Evolutionary conservation across 2,888 invertebrate species (phyloP), one percentile per base, ranked within the genome.

Genomic region (Agriotes lineatus): DNA sequence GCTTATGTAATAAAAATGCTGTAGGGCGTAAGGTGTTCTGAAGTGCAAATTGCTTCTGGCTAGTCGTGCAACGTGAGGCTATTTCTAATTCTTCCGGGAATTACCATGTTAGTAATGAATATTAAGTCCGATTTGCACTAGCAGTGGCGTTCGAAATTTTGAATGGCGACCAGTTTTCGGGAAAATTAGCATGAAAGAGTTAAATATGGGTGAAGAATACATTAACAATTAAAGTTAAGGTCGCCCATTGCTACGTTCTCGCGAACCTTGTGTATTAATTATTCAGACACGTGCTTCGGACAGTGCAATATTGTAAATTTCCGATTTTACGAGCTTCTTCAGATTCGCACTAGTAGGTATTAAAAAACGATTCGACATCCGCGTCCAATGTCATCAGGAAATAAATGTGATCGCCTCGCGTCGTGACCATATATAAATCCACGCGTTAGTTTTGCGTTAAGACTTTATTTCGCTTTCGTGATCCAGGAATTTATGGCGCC

Each of bases 231-330:
- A 39, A 39, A 39, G n/a, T 39, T 39, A 39, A 39, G 37, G 37
- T 39, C 37, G 14, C 12, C 14, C n/a, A 14, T 39, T 7, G 25
- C 30, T 25, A 50, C 30, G 30, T 48, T 22, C n/a, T 18, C 20
- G 18, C 14, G 50, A 50, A 50, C 50, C 50, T 50, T 50, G 50
- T 16, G n/a, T 2, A 25, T 50, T 50, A 50, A 30, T 50, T 50
- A 50, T 50, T 48, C 20, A 50, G 2, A n/a, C 50, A 50, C 50
- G 50, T 50, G 50, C 30, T 50, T 19, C 2, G 20, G 14, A 14
- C 50, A 16, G 25, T 25, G 50, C 50, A 50, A 7, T 30, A 50
- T 30, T 25, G 12, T 50, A 50, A 50, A 50, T 50, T 45, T 1
- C 1, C 2, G 20, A 45, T 20, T 45, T 45, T 45, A 45, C 20